These are phyloP conservation scores for Lepeophtheirus salmonis DNA, from an alignment of 1,140 invertebrate genomes.

Conservation along the genomic window DNA sequence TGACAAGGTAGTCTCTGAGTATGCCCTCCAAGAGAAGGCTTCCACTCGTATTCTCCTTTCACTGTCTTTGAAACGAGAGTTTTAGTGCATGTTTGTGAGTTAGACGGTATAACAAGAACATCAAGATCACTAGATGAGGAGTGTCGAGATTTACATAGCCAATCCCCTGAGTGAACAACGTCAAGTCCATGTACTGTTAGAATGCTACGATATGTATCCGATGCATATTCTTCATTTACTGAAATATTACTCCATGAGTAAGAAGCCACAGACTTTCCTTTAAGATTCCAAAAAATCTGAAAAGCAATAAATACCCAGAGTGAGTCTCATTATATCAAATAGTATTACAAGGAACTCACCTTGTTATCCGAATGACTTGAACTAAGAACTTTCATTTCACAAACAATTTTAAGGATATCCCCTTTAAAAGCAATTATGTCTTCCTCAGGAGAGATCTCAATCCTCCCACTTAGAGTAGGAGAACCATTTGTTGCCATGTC, in stretches of 20 bases:
- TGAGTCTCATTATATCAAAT: too few species aligned
- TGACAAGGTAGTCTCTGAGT: not conserved
- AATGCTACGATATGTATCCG: not conserved
- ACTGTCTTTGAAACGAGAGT: not conserved
- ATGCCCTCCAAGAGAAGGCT: not conserved
- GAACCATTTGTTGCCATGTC: not conserved
- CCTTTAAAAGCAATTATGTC: not conserved
- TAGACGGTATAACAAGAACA: not conserved
- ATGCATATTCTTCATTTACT: not conserved
- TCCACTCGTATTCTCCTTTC: slow-evolving; percentile 1
- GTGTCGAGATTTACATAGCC: not conserved
- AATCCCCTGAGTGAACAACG: not conserved
- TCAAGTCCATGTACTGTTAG: not conserved
- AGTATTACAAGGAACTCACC: too few species aligned
- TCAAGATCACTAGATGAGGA: not conserved
- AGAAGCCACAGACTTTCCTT: not conserved
- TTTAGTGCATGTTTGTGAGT: not conserved
- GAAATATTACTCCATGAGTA: not conserved
- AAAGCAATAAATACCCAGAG: not conserved
- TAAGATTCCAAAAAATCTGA: not conserved
- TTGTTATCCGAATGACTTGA: not conserved
- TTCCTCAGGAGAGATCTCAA: not conserved
- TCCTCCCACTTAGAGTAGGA: not conserved
- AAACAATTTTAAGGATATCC: not conserved
- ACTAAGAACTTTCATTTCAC: not conserved